Evolutionary conservation across 2,113 vertebrate genomes (phyloP).

Genomic region (Takifugu flavidus): DNA sequence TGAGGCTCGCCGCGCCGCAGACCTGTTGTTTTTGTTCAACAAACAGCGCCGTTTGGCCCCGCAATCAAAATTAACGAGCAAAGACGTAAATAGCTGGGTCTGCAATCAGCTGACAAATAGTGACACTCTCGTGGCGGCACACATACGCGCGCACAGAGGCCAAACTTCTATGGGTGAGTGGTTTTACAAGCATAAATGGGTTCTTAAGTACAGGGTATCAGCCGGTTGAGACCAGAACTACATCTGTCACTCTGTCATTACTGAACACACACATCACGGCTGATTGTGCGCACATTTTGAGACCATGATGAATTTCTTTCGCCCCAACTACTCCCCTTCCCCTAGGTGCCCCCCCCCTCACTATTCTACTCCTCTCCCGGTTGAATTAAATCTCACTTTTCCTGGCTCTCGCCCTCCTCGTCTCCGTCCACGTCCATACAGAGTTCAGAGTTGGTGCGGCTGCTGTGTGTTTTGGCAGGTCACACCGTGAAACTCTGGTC

Average conservation of each 20-base stretch:
- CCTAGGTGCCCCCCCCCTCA: background rate
- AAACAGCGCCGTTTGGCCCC: conserved; percentile 27
- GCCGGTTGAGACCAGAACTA: conserved; percentile 47
- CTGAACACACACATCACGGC: conserved; percentile 28
- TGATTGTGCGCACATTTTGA: conserved; percentile 23
- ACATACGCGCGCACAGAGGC: conserved; percentile 5
- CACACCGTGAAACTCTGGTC: conserved; percentile 41
- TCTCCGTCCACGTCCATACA: conserved; percentile 25
- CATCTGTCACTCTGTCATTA: conserved; percentile 56
- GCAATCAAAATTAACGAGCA: conserved; percentile 58
- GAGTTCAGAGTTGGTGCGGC: conserved; percentile 50
- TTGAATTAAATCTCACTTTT: conserved; percentile 27
- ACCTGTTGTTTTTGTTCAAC: conserved; percentile 47
- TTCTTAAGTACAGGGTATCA: conserved; percentile 60
- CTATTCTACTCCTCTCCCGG: conserved; percentile 1
- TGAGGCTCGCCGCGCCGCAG: conserved; percentile 27
- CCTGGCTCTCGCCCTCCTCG: conserved; percentile 21
- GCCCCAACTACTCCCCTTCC: background rate
- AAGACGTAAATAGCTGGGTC: conserved; percentile 30
- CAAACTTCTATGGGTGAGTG: conserved; percentile 48
- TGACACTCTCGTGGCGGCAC: background rate
- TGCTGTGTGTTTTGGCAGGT: conserved; percentile 67
- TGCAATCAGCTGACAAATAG: conserved; percentile 45
- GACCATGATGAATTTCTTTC: conserved; percentile 30
- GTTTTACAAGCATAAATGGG: conserved; percentile 57